Percentiles rank a stretch among this genome's conserved stretches.
phyloP scores from a whole-genome alignment of 64 coral and sea anemone species.

The Platygyra sinensis region DNA sequence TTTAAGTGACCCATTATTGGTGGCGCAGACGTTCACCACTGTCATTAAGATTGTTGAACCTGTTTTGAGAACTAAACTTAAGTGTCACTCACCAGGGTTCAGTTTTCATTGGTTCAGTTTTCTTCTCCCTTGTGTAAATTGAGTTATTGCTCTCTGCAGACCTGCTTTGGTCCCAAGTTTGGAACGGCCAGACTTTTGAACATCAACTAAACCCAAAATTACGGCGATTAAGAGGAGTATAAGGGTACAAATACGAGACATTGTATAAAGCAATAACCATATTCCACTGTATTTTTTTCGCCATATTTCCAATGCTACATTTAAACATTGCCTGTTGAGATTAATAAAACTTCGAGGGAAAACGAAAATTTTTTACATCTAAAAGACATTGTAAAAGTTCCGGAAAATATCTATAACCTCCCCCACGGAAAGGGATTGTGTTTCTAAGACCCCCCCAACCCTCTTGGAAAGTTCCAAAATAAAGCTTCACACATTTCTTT shows the following conservation, averaged over 20 bases:
- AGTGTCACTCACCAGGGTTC: conserved; percentile 11
- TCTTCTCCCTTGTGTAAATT: conserved; percentile 33
- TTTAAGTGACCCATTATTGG: too few species aligned
- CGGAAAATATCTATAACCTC: too few species aligned
- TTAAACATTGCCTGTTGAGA: neutral
- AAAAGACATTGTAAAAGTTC: too few species aligned
- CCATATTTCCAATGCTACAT: neutral
- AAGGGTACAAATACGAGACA: neutral
- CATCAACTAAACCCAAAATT: neutral
- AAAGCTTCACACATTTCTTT: too few species aligned
- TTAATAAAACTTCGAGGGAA: too few species aligned
- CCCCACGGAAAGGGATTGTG: too few species aligned
- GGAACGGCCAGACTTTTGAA: conserved; percentile 23
- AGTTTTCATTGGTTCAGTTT: conserved; percentile 9
- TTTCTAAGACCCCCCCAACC: too few species aligned
- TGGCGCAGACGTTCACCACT: too few species aligned
- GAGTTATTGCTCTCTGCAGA: conserved; percentile 33
- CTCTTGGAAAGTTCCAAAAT: too few species aligned
- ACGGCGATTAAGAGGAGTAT: neutral
- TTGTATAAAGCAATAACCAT: neutral
- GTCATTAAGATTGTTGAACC: too few species aligned
- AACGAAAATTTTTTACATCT: too few species aligned
- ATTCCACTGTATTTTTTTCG: neutral
- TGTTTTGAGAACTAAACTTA: too few species aligned
- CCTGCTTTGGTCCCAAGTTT: conserved; percentile 39